Base-by-base conservation (phyloP, 2,888 invertebrate species). In the Mimas tiliae region DNA sequence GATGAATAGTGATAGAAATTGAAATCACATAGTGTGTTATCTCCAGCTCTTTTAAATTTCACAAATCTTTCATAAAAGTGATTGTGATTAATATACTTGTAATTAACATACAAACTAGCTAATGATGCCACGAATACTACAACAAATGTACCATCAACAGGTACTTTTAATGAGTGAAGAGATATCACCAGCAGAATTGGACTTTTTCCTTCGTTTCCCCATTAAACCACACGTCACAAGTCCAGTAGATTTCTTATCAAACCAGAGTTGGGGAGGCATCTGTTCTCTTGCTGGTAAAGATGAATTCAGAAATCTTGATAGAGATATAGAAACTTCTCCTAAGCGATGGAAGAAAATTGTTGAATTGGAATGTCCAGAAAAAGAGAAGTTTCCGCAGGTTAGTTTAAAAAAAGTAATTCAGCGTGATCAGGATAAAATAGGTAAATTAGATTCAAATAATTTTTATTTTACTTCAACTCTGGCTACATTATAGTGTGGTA, bases 261-360 rank as follows among this genome's bases (percentile, higher is more conserved):
- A 98, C 85, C 95, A 95, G 71, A 97, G 97, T 80, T 99, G 99
- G 99, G 99, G 99, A 68, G 98, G 98, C 19, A 97, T 99, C 76
- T 98, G 98, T 88, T 97, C 98, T 75, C 94, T 99, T 69, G 96
- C 98, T 34, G 95, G 96, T 64, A 96, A 97, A 90, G 98, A 99
- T 77, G 98, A 99, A 84, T 98, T 98, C 85, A 95, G 97, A 72
- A 98, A 99, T 87, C 94, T 99, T 68, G 99, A 99, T 85, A 95
- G 98, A 70, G 99, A 99, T 85, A 98, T 99, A 75, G 99, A 99
- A 90, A 98, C 97, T 4, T 98, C 98, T 0, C 96, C 98, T n/a
- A 99, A 99, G 84, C 95, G 98, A 67, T 99, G 99, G 99, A 98
- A 98, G 88, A 99, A 99, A 89, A 96, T 99, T 78, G 97, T 99